Percentiles rank a stretch among this genome's conserved stretches.
phyloP scores from a whole-genome alignment of 2,113 vertebrate species.

The Tautogolabrus adspersus region DNA sequence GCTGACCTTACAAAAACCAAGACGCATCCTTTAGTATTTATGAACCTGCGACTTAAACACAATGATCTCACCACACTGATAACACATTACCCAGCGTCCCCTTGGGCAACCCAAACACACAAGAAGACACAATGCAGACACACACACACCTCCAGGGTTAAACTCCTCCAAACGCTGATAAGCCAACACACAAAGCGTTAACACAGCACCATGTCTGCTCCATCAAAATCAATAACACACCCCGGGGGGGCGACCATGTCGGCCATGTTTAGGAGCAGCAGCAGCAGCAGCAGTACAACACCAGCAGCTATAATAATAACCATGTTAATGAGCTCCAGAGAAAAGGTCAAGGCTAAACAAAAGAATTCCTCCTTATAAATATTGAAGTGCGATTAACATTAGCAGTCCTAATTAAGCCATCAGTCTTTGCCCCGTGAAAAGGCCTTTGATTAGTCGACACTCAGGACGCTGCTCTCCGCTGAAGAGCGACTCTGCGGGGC shows the following conservation, averaged over 20 bases:
- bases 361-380: slow-evolving; percentile 83
- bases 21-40: slow-evolving; percentile 36
- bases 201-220: slow-evolving; percentile 64
- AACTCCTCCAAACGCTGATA: slow-evolving; percentile 70
- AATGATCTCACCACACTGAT: slow-evolving; percentile 57
- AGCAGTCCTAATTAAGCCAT: slow-evolving; percentile 81
- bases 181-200: slow-evolving; percentile 71
- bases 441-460: slow-evolving; percentile 76
- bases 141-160: slow-evolving; percentile 44
- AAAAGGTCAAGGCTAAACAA: slow-evolving; percentile 86
- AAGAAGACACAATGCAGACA: slow-evolving; percentile 28
- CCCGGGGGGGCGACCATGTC: slow-evolving; percentile 37
- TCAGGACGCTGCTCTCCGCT: slow-evolving; percentile 59
- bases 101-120: slow-evolving; percentile 23
- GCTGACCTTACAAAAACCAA: slow-evolving; percentile 62
- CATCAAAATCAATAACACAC: slow-evolving; percentile 82
- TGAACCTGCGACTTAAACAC: slow-evolving; percentile 60
- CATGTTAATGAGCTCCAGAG: slow-evolving; percentile 79
- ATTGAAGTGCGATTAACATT: slow-evolving; percentile 84
- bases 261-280: slow-evolving; percentile 60
- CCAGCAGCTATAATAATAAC: slow-evolving; percentile 67
- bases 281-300: slow-evolving; percentile 60
- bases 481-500: slow-evolving; percentile 45
- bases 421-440: slow-evolving; percentile 60
- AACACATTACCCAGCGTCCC: slow-evolving; percentile 47